Conservation (phyloP, 2,113 vertebrate genomes). For the Thamnophis sirtalis region DNA sequence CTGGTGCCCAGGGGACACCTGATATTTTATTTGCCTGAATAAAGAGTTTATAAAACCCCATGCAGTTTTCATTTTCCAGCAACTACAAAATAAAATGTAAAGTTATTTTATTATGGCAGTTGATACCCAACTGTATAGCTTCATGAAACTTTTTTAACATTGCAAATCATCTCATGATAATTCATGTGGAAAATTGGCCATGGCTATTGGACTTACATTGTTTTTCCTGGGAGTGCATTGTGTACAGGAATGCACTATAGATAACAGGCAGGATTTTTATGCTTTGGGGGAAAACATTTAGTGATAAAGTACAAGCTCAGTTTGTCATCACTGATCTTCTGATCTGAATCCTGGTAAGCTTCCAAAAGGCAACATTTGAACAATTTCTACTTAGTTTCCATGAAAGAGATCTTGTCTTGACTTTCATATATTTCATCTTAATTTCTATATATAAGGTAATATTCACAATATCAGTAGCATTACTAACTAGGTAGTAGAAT, state of each 20-base stretch:
- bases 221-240: background rate
- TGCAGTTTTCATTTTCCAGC: background rate
- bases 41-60: background rate
- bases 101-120: background rate
- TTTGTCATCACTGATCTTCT: background rate
- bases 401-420: background rate
- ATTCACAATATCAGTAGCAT: background rate
- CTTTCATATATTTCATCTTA: background rate
- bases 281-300: background rate
- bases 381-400: background rate
- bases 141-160: background rate
- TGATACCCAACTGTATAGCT: background rate
- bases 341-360: background rate
- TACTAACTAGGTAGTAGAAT: background rate
- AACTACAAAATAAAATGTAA: background rate
- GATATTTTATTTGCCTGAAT: background rate
- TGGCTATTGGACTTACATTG: background rate
- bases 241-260: background rate
- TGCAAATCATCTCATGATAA: background rate
- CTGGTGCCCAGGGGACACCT: too few species aligned
- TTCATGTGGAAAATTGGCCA: background rate
- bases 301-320: background rate
- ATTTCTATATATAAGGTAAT: background rate
- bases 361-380: background rate
- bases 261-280: background rate